Evolutionary conservation across 2,797 vertebrate genomes (phyloP), one percentile per base, ranked within the genome.

Genomic region (Zenarchopterus dispar): DNA sequence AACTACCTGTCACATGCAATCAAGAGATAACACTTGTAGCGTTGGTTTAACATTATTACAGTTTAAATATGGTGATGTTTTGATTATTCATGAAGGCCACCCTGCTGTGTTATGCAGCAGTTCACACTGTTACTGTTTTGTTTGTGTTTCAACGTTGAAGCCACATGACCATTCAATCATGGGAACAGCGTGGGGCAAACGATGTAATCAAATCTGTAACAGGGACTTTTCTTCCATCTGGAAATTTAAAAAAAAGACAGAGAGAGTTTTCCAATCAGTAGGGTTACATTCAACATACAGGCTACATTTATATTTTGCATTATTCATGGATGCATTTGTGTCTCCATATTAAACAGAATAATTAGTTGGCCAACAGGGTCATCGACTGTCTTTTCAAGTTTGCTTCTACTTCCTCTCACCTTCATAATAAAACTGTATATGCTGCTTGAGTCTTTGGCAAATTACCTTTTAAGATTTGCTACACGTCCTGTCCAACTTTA

Each of bases 171-270:
- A 13, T 42, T 65, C 24, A 51, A 70, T 77, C 59, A 77, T n/a
- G 5, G 31, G n/a, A 79, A 39, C 70, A 39, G 55, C 67, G 65
- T 36, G 18, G 51, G 58, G 53, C 22, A 62, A 77, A 72, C 42
- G 8, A 65, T 68, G 67, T 43, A 70, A 66, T 68, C 62, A 80
- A 77, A 59, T 49, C 15, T 70, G 49, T 50, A 70, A 81, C 73
- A 48, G 61, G 36, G 7, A 22, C 59, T 46, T 53, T 53, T 65
- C 17, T 65, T 58, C 58, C 15, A 52, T 52, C 6, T 23, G 48
- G 31, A 57, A 21, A 60, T 42, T 17, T 17, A 48, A 51, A 36
- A 46, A 54, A 18, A 52, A 7, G 0, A 11, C 2, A 36, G 50
- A 6, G 0, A 1, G 11, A 19, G 19, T 45, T 51, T 22, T 21